These are phyloP conservation scores for Choreutis nemorana DNA, from an alignment of 2,888 invertebrate species.

Conservation along the genomic window DNA sequence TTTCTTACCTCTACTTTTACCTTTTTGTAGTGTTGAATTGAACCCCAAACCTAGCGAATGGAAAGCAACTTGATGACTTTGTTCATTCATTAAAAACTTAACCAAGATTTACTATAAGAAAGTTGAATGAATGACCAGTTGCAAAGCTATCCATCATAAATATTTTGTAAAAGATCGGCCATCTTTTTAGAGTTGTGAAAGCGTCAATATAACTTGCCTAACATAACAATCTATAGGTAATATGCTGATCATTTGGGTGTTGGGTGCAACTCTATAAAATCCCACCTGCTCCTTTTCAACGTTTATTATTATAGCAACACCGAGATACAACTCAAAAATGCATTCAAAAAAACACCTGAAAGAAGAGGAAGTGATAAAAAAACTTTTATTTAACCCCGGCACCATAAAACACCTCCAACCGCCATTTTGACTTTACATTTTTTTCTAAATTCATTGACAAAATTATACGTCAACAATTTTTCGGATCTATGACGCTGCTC, in stretches of 20 bases:
- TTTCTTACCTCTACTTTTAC: too few species aligned
- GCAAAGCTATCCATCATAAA: too few species aligned
- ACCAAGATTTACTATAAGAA: too few species aligned
- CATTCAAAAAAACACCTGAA: slow-evolving; percentile 25
- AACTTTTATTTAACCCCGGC: slow-evolving; percentile 29
- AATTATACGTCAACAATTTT: slow-evolving; percentile 11
- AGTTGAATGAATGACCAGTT: too few species aligned
- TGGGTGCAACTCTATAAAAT: slow-evolving; percentile 34
- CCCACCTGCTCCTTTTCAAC: slow-evolving; percentile 57
- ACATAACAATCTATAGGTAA: slow-evolving; percentile 43
- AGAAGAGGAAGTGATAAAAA: slow-evolving; percentile 55
- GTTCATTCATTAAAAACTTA: too few species aligned
- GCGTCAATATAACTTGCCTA: slow-evolving; percentile 24
- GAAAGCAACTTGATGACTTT: too few species aligned
- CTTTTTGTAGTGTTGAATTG: too few species aligned
- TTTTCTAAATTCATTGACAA: slow-evolving; percentile 42
- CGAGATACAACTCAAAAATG: slow-evolving; percentile 21
- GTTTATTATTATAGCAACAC: slow-evolving; percentile 48
- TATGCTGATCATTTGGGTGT: too few species aligned
- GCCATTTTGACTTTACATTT: slow-evolving; percentile 13
- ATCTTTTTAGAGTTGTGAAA: too few species aligned
- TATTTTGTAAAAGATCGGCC: too few species aligned
- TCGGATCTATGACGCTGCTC: neutral
- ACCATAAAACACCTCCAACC: slow-evolving; percentile 33
- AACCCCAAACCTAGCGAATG: too few species aligned